Evolutionary conservation across 2,888 invertebrate genomes (phyloP), one percentile per base, ranked within the genome.

Genomic region (Trichogramma dendrolimi): DNA sequence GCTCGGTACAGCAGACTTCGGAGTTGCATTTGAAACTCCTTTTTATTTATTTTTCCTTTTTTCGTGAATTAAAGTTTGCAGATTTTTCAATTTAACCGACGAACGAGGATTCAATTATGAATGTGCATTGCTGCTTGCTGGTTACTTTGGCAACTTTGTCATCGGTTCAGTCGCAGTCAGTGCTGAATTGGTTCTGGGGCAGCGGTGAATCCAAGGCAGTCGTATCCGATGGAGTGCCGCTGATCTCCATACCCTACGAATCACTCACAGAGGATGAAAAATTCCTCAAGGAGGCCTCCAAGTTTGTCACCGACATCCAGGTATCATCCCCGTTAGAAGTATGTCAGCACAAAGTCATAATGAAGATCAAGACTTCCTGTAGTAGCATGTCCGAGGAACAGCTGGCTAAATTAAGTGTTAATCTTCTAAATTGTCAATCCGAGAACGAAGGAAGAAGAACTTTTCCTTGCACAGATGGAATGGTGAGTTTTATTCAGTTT

Each of bases 341-440:
- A 7, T 87, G 87, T 73, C 86, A 87, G 71, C 86, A 87, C 68
- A 82, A 87, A 85, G 83, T 87, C 27, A 81, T 88, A 2, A 80
- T 86, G 70, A 83, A 82, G 71, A 77, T 88, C 55, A 82, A 82
- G 75, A 81, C 81, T 43, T 83, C 84, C 55, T 88, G 86, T 72
- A 78, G 82, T 58, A 80, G 80, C 49, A 80, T 88, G 76, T 82
- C 84, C 40, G 87, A 87, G 70, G 87, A 88, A 70, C 83, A 87
- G 63, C 71, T 88, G 40, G 85, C 86, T 0, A 88, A 87, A 76
- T 73, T 88, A 61, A 83, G 87, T 50, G 87, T 88, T 11, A 84
- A 85, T 73, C 78, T 88, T 43, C 77, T 88, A 52, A 88, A 88
- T 75, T 88, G 88, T 71, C 88, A 88, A 71, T 84, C 86, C 0